Evolutionary conservation across 2,797 vertebrate species (phyloP), one percentile per base, ranked within the genome.

Genomic region (Clarias platycephalus): DNA sequence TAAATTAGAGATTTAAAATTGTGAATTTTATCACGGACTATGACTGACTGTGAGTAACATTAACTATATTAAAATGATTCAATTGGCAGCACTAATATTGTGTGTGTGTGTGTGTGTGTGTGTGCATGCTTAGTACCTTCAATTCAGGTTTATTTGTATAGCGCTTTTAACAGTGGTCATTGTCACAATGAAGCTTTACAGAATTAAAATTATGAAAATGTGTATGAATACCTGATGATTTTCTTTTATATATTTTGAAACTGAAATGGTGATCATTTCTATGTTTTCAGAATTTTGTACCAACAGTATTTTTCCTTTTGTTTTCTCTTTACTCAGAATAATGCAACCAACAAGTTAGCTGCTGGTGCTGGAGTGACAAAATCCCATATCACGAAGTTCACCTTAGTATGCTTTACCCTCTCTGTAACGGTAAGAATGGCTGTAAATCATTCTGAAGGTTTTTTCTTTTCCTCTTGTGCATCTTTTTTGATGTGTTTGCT

Each of bases 371-470:
- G 94, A 0, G 95, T 99, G 90, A 97, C 95, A n/a, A 95, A 97
- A 0, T 92, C 95, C 0, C 96, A 99, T 77, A 99, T 99, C 91
- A 98, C 98, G 92, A 99, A 95, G 95, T 99, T 99, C 93, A 99
- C 96, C 20, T 96, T 96, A 74, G 95, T 96, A 94, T 99, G 98
- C 91, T 94, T 99, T 95, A 95, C 94, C 0, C 84, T 99, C n/a
- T 98, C 98, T 0, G 92, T 98, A 91, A 97, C 95, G 96, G 98
- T 99, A 96, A 97, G 97, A 84, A 20, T 78, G 0, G 22, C 12
- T 78, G 31, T 62, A n/a, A 22, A 31, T 70, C n/a, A 22, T n/a
- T 80, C 53, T 40, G 16, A 0, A 67, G 53, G 1, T 1, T 9
- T 70, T 18, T 5, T 63, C 3, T 16, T 63, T 18, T 5, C 40